phyloP scores from a whole-genome alignment of 2,797 vertebrate genomes.

The Momotus momota region DNA sequence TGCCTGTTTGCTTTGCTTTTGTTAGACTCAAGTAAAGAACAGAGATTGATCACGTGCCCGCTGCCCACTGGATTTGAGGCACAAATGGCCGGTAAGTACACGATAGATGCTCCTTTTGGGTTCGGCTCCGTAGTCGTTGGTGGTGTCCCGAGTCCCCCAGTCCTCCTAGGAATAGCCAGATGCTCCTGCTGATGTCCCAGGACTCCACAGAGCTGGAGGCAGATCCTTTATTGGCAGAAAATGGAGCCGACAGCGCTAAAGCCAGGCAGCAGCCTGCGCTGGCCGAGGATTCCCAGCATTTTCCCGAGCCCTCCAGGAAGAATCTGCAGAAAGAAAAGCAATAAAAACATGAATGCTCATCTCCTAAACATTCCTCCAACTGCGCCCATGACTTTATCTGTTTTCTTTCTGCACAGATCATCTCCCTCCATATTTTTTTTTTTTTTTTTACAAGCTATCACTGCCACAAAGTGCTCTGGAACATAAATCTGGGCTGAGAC shows the following conservation, averaged over 20 bases:
- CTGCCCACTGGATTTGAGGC: neutral
- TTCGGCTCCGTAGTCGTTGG: neutral
- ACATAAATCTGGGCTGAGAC: neutral
- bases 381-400: neutral
- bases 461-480: neutral
- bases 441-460: neutral
- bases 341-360: neutral
- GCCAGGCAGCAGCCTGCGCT: neutral
- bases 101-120: accelerated
- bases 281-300: neutral
- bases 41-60: neutral
- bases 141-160: accelerated
- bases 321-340: neutral
- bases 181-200: neutral
- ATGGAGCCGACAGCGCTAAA: neutral
- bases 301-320: neutral
- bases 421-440: too few relatives aligned
- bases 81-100: neutral
- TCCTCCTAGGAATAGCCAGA: neutral
- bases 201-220: neutral
- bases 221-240: neutral
- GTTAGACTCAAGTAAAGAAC: neutral
- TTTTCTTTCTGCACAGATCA: neutral
- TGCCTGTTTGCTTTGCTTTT: neutral
- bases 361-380: conserved; percentile 11